These are phyloP conservation scores for Phoeniculus purpureus DNA, from an alignment of 2,797 vertebrate species.

Conservation along the genomic window DNA sequence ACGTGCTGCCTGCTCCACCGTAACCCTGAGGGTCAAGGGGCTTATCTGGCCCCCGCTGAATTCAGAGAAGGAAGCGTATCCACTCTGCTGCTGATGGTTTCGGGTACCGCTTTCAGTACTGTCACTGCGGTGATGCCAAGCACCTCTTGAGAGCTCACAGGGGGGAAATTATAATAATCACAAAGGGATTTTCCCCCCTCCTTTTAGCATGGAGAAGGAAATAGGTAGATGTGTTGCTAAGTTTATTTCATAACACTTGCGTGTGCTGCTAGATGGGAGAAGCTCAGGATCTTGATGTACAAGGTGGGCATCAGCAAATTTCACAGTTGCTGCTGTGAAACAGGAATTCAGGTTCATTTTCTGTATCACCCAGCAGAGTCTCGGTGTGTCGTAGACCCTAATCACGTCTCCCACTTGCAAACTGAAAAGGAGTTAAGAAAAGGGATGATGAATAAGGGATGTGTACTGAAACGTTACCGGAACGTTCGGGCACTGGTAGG, in stretches of 20 bases:
- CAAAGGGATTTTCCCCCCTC: neutral
- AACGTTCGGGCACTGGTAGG: conserved; percentile 5
- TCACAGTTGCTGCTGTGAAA: neutral
- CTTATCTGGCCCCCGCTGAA: neutral
- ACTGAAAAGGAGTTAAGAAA: neutral
- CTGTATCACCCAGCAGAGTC: neutral
- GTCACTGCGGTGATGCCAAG: neutral
- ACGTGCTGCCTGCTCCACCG: neutral
- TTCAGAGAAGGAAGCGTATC: neutral
- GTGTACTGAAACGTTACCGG: neutral
- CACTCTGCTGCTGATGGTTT: neutral
- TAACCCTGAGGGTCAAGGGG: accelerated
- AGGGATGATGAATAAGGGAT: neutral
- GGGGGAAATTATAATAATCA: neutral
- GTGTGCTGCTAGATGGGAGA: neutral
- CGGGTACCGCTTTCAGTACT: neutral
- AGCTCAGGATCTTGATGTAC: neutral
- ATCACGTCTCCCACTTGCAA: neutral
- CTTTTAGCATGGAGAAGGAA: neutral
- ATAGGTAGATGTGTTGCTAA: neutral
- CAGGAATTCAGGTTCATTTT: neutral
- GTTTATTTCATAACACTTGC: neutral
- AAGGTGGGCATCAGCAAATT: neutral
- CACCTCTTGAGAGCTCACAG: accelerated
- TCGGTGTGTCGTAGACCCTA: accelerated